Conservation (phyloP, 2,888 invertebrate species). For the Parelbella ahira region DNA sequence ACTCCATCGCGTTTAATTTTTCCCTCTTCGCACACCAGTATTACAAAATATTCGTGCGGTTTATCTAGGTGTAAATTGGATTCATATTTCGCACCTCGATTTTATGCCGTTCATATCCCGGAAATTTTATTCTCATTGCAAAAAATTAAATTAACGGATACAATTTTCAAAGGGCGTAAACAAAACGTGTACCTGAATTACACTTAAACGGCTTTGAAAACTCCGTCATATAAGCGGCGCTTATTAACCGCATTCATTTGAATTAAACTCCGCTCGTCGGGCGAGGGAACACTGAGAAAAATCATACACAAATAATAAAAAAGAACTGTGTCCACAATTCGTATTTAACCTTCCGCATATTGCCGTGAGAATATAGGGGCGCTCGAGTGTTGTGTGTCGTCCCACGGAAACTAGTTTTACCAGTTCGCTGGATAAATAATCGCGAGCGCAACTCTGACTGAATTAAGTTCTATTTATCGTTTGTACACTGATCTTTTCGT, state of each 20-base stretch:
- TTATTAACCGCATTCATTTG: not conserved
- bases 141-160: no score
- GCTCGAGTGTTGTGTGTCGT: conserved; percentile 10
- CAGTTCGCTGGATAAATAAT: conserved; percentile 31
- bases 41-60: no score
- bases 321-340: conserved; percentile 4
- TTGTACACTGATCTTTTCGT: no score
- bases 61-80: no score
- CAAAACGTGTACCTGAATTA: not conserved
- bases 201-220: no score
- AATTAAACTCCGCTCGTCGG: not conserved
- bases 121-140: no score
- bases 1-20: no score
- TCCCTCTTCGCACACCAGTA: no score
- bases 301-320: conserved; percentile 1
- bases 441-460: conserved; percentile 24
- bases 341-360: conserved; percentile 13
- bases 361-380: conserved; percentile 26
- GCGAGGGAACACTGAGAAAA: not conserved
- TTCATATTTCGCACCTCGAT: no score
- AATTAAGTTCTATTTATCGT: conserved; percentile 21
- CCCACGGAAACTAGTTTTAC: conserved; percentile 34
- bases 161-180: no score
- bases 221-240: not conserved
- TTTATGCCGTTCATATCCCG: no score